Evolutionary conservation across 2,113 vertebrate genomes (phyloP).

Genomic region (Corydoras maculifer): DNA sequence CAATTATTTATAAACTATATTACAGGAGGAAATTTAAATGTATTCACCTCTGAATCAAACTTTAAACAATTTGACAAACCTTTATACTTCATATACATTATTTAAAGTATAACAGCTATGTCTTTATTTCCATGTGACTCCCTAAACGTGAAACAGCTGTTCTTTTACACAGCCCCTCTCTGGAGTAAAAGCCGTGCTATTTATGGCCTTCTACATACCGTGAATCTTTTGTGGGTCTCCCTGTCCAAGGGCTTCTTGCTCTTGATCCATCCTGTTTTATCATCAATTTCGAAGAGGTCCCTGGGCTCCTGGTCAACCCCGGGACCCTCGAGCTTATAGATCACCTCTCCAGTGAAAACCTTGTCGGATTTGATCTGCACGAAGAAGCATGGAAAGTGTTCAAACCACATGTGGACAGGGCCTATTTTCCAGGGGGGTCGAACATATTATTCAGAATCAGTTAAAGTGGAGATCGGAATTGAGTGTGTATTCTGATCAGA

Average conservation of each 20-base stretch:
- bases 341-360: conserved; percentile 76
- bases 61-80: neutral
- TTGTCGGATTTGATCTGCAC: conserved; percentile 93
- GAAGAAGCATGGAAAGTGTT: conserved; percentile 29
- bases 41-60: too few species aligned
- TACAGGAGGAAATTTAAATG: too few species aligned
- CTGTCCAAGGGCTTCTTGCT: conserved; percentile 85
- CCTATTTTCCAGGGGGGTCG: neutral
- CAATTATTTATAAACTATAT: too few species aligned
- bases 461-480: too few species aligned
- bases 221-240: conserved; percentile 78
- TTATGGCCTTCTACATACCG: conserved; percentile 58
- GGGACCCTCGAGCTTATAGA: conserved; percentile 92
- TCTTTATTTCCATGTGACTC: conserved; percentile 5
- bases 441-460: too few species aligned
- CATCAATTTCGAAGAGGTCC: conserved; percentile 88
- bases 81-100: neutral
- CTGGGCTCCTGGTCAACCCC: conserved; percentile 90
- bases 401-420: conserved; percentile 29
- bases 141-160: conserved; percentile 23
- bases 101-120: too few species aligned
- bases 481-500: too few species aligned
- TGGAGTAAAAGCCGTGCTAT: neutral
- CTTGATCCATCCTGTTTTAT: conserved; percentile 79
- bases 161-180: neutral